phyloP scores from a whole-genome alignment of 2,113 vertebrate species.

The Crypturellus undulatus region DNA sequence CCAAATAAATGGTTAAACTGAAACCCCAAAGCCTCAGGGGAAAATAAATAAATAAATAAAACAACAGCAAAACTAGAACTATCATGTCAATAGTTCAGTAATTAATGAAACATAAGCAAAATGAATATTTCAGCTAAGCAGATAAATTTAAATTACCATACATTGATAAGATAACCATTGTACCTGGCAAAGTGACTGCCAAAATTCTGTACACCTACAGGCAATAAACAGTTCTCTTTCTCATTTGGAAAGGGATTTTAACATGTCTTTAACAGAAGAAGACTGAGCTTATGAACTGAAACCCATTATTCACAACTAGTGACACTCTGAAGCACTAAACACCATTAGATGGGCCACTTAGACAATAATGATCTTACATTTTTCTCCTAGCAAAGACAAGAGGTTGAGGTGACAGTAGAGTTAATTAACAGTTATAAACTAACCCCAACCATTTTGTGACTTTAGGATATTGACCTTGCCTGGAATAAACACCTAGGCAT shows the following conservation, averaged over 20 bases:
- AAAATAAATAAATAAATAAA: not conserved
- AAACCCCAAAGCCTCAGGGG: conserved; percentile 48
- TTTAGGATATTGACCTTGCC: not conserved
- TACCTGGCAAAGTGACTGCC: not conserved
- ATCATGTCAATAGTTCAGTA: not conserved
- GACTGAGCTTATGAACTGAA: not conserved
- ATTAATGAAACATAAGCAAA: not conserved
- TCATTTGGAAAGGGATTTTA: not conserved
- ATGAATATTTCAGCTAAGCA: not conserved
- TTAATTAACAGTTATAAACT: not conserved
- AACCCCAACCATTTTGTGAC: not conserved
- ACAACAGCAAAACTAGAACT: conserved; percentile 8
- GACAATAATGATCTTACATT: not conserved
- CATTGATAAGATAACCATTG: not conserved
- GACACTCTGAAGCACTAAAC: not conserved
- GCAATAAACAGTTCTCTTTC: not conserved
- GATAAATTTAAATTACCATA: not conserved
- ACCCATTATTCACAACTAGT: not conserved
- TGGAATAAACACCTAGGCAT: not conserved
- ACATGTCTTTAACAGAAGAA: not conserved
- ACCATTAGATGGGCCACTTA: not conserved
- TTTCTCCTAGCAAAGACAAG: not conserved
- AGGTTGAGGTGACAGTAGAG: not conserved
- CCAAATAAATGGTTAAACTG: conserved; percentile 38
- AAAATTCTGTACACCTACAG: not conserved